Conservation (phyloP, 1,140 invertebrate species). For the Hetaerina americana region DNA sequence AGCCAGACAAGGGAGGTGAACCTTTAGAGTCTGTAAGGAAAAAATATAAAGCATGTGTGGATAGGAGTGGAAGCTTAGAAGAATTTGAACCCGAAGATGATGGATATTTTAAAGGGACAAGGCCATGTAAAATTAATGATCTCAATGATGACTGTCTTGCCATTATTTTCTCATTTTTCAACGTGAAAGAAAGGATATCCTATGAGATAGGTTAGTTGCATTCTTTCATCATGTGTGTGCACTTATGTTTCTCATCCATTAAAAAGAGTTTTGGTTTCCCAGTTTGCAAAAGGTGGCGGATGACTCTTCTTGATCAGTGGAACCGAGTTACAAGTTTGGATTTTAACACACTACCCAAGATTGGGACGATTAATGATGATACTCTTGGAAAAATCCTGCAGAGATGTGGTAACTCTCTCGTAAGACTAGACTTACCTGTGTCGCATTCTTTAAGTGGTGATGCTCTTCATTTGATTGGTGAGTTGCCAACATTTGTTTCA, state of each 20-base stretch:
- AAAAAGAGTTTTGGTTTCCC: too few relatives aligned
- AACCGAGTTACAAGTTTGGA: neutral
- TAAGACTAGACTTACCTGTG: neutral
- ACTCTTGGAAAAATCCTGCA: neutral
- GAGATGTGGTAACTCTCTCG: neutral
- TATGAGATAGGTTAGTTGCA: neutral
- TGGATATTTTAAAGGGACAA: neutral
- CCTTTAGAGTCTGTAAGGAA: neutral
- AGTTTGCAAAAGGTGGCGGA: neutral
- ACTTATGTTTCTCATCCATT: too few relatives aligned
- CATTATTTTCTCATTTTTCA: neutral
- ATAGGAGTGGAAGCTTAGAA: neutral
- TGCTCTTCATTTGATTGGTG: neutral
- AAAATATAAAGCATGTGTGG: neutral
- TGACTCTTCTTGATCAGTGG: neutral
- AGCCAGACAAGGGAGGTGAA: neutral
- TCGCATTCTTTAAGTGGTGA: neutral
- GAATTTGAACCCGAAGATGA: neutral
- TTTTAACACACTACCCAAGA: neutral
- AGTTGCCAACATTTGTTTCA: too few relatives aligned
- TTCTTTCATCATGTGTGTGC: too few relatives aligned
- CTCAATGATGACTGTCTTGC: neutral
- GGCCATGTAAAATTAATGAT: neutral
- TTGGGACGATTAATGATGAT: neutral
- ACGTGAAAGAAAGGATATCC: neutral